phyloP scores from a whole-genome alignment of 2,113 vertebrate species.

The Myrmecobius fasciatus region DNA sequence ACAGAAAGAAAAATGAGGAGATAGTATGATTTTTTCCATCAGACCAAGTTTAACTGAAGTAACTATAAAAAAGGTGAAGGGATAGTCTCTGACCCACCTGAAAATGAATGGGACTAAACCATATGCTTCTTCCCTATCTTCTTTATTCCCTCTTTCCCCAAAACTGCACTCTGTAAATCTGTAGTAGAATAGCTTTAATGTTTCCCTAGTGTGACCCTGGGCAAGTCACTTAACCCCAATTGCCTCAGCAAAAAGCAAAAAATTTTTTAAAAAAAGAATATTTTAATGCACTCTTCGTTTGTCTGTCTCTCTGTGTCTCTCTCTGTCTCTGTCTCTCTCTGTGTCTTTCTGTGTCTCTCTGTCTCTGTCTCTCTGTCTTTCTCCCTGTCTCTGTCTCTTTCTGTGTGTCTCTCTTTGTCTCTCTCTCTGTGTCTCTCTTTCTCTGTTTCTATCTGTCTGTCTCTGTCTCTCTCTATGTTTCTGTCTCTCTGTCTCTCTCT shows the following conservation, averaged over 20 bases:
- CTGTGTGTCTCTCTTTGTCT: too few relatives aligned
- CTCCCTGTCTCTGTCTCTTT: too few relatives aligned
- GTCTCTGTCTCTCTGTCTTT: too few relatives aligned
- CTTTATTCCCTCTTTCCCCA: neutral
- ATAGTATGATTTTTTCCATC: neutral
- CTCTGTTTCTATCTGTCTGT: too few relatives aligned
- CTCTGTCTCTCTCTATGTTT: too few relatives aligned
- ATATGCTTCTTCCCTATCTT: neutral
- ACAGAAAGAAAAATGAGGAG: neutral
- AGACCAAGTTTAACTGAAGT: neutral
- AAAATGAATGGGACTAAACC: neutral
- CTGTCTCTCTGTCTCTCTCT: too few relatives aligned
- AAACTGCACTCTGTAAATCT: neutral
- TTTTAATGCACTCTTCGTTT: neutral
- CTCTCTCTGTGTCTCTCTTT: too few relatives aligned
- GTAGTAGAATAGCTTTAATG: neutral
- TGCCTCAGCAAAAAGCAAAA: too few relatives aligned
- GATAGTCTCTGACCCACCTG: neutral
- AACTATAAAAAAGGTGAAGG: neutral
- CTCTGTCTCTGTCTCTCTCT: neutral
- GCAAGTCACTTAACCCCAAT: too few relatives aligned
- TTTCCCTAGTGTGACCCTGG: too few relatives aligned
- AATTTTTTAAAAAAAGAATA: too few relatives aligned
- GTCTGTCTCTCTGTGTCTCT: too few relatives aligned
- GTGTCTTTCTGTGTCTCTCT: neutral